Percentiles rank a stretch among this genome's conserved stretches.
phyloP scores from a whole-genome alignment of 1,140 invertebrate genomes.

The Watersipora subatra region DNA sequence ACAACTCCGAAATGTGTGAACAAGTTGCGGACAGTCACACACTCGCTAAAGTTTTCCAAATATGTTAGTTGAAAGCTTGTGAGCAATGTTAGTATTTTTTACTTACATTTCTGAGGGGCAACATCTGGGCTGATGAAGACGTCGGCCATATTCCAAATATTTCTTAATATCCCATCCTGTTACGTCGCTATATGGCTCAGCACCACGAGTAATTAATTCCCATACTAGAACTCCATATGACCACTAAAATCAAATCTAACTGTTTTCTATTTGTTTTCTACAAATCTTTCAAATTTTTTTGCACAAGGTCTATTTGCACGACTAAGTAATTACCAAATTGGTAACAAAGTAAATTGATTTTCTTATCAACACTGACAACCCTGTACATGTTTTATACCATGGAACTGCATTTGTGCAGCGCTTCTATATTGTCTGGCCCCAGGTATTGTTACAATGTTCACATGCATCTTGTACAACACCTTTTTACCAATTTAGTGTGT shows the following conservation, averaged over 20 bases:
- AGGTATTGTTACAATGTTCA: too few species aligned
- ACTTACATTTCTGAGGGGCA: conserved; percentile 54
- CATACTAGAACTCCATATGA: conserved; percentile 36
- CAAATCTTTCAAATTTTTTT: too few species aligned
- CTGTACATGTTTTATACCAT: neutral
- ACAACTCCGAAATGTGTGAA: neutral
- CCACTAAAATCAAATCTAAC: conserved; percentile 30
- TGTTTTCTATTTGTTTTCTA: too few species aligned
- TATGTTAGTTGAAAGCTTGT: neutral
- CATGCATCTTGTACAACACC: too few species aligned
- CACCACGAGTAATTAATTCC: conserved; percentile 37
- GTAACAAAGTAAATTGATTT: neutral
- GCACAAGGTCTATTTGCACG: too few species aligned
- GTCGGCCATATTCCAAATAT: conserved; percentile 67
- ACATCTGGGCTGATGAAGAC: conserved; percentile 71
- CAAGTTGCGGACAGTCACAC: neutral
- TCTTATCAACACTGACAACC: neutral
- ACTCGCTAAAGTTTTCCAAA: neutral
- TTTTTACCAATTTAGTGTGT: too few species aligned
- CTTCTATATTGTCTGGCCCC: neutral
- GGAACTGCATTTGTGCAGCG: neutral
- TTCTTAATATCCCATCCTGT: conserved; percentile 76
- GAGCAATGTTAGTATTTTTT: neutral
- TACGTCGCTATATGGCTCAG: conserved; percentile 35
- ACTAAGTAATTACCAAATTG: too few species aligned